These are phyloP conservation scores for Apamea anceps DNA, from an alignment of 2,888 invertebrate species.

Conservation along the genomic window DNA sequence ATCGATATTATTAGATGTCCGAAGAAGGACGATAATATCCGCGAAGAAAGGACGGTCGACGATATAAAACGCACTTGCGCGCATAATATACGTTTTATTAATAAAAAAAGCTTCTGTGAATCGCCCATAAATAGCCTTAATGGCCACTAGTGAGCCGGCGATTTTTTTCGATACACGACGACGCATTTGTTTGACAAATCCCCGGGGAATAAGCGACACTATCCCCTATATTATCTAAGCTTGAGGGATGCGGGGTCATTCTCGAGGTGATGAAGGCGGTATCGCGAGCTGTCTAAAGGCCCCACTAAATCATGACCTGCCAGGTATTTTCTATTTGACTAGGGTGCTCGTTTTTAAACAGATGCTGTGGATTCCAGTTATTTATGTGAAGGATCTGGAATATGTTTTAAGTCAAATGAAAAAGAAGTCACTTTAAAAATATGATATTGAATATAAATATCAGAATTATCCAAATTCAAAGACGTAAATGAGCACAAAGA, in stretches of 20 bases:
- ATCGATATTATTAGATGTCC: conserved; percentile 88
- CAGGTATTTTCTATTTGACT: conserved; percentile 84
- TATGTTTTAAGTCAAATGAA: conserved; percentile 30
- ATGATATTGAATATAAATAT: conserved; percentile 50
- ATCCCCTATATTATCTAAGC: conserved; percentile 85
- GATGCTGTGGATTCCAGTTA: conserved; percentile 79
- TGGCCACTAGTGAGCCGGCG: conserved; percentile 87
- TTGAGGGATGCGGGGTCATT: conserved; percentile 90
- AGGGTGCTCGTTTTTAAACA: conserved; percentile 76
- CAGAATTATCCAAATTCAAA: conserved; percentile 49
- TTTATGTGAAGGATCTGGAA: conserved; percentile 72
- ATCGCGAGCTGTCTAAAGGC: conserved; percentile 83
- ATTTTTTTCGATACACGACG: conserved; percentile 89
- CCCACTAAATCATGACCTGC: conserved; percentile 86
- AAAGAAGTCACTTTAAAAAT: conserved; percentile 12
- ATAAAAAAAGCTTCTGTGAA: conserved; percentile 88
- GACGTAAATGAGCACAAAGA: conserved; percentile 66
- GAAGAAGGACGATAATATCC: conserved; percentile 89
- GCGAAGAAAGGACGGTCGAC: conserved; percentile 81
- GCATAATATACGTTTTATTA: conserved; percentile 91
- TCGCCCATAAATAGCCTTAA: conserved; percentile 90
- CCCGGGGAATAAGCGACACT: conserved; percentile 86
- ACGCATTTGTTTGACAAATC: conserved; percentile 91
- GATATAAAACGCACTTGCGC: conserved; percentile 90
- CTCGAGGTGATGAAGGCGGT: conserved; percentile 88